These are phyloP conservation scores for Lepilemur ruficaudatus DNA, from an alignment of 2,797 vertebrate genomes.

Conservation along the genomic window DNA sequence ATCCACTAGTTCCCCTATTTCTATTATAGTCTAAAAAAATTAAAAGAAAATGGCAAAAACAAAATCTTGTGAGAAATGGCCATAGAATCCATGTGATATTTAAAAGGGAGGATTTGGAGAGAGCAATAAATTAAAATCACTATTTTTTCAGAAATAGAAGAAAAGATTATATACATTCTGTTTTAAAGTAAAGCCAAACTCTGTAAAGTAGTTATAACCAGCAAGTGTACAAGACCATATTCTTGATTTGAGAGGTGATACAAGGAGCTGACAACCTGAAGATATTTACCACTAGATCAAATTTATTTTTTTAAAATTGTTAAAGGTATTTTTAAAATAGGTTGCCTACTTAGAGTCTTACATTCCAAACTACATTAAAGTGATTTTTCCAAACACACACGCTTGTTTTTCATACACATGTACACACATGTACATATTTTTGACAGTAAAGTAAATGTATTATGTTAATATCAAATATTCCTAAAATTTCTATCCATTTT, in stretches of 20 bases:
- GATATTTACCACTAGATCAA: not conserved
- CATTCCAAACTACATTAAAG: not conserved
- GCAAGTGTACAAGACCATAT: not conserved
- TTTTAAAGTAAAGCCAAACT: not conserved
- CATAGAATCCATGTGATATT: not conserved
- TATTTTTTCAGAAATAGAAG: not conserved
- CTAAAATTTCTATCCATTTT: not conserved
- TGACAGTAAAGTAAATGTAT: not conserved
- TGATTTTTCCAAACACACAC: not conserved
- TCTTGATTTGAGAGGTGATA: not conserved
- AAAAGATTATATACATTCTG: not conserved
- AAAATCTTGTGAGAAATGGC: not conserved
- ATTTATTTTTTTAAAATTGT: not conserved
- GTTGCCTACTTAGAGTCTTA: not conserved
- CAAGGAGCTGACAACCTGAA: not conserved
- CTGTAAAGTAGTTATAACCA: not conserved
- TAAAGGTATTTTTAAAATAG: not conserved
- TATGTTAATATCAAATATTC: not conserved
- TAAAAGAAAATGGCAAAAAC: not conserved
- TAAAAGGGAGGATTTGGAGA: not conserved
- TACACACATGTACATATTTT: not conserved
- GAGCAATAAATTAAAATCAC: not conserved
- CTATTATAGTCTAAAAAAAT: not conserved
- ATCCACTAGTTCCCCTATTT: not conserved
- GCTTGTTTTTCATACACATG: not conserved